Conservation (phyloP, 2,888 invertebrate species). For the Melieria omissa region DNA sequence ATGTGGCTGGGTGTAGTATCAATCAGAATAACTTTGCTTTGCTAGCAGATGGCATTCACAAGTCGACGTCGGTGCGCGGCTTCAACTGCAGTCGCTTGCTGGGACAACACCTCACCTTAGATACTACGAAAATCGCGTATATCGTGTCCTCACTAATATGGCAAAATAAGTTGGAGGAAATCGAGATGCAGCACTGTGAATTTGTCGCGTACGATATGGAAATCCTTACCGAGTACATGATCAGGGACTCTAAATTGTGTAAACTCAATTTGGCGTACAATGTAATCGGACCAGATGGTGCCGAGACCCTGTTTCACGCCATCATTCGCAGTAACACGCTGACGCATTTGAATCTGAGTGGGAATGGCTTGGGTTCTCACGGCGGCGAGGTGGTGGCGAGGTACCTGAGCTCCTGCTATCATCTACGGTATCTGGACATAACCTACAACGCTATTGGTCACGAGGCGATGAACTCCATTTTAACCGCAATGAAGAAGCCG, state of each 20-base stretch:
- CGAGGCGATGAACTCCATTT: constrained; percentile 51
- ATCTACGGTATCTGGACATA: constrained; percentile 54
- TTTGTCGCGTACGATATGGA: constrained; percentile 59
- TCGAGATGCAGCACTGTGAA: constrained; percentile 58
- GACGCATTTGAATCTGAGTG: constrained; percentile 54
- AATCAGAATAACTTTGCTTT: constrained; percentile 59
- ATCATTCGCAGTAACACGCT: constrained; percentile 48
- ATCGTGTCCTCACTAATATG: constrained; percentile 55
- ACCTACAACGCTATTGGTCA: constrained; percentile 55
- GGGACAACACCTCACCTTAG: constrained; percentile 49
- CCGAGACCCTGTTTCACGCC: constrained; percentile 52
- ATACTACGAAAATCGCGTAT: constrained; percentile 54
- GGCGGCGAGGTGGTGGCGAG: constrained; percentile 61
- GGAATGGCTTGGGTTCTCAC: constrained; percentile 55
- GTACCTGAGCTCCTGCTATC: constrained; percentile 51
- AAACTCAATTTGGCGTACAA: constrained; percentile 56
- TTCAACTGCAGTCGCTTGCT: constrained; percentile 55
- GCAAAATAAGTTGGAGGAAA: constrained; percentile 55
- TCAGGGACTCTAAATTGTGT: constrained; percentile 41
- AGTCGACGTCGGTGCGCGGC: constrained; percentile 50
- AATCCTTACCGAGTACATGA: constrained; percentile 57
- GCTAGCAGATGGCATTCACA: constrained; percentile 61
- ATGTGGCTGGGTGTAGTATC: constrained; percentile 53
- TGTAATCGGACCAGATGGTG: constrained; percentile 56
- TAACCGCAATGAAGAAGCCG: constrained; percentile 58